These are phyloP conservation scores for Albula goreensis DNA, from an alignment of 2,113 vertebrate genomes.

Conservation along the genomic window DNA sequence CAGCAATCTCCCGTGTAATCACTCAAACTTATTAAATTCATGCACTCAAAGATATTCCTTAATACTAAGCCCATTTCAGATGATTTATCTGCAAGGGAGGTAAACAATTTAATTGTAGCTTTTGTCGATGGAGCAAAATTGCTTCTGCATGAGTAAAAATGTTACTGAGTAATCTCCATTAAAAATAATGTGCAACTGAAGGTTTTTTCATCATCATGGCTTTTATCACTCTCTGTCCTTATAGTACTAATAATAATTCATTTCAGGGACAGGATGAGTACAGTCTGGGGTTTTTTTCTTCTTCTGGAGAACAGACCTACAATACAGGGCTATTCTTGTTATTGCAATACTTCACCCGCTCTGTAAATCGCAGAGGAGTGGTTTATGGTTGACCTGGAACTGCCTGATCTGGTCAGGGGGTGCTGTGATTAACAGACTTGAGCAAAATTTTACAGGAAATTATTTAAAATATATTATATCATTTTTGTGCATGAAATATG, in stretches of 20 bases:
- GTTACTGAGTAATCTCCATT: not conserved
- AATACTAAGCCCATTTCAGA: conserved; percentile 3
- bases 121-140: not conserved
- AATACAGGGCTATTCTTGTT: not conserved
- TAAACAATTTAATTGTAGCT: conserved; percentile 9
- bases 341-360: too few species aligned
- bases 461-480: not conserved
- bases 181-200: not conserved
- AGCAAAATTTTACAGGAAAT: not conserved
- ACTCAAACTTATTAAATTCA: conserved; percentile 1
- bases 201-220: not conserved
- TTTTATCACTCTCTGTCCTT: not conserved
- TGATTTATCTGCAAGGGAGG: conserved; percentile 3
- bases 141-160: not conserved
- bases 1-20: not conserved
- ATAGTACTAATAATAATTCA: not conserved
- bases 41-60: not conserved
- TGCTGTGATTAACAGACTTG: not conserved
- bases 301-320: not conserved
- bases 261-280: not conserved
- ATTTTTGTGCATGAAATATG: not conserved
- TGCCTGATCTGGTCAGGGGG: not conserved
- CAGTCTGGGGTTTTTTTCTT: not conserved
- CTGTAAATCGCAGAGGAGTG: not conserved
- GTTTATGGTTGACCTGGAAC: not conserved